Percentiles rank a stretch among this genome's conserved stretches.
These are phyloP conservation scores for Agriopis marginaria DNA, from an alignment of 2,888 invertebrate genomes.

Conservation along the genomic window DNA sequence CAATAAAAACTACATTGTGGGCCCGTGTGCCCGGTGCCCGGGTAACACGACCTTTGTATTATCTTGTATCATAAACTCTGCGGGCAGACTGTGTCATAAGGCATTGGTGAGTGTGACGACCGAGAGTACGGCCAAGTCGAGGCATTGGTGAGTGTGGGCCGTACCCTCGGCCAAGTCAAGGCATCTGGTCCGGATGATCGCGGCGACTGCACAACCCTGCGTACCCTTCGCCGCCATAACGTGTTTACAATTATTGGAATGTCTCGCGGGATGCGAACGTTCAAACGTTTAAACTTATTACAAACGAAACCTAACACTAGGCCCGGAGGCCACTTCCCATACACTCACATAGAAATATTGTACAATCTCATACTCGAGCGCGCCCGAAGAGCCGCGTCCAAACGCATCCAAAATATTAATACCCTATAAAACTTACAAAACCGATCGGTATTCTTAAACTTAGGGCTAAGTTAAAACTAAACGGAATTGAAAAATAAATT, in stretches of 20 bases:
- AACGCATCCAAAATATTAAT: slow-evolving; percentile 76
- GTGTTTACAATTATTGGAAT: slow-evolving; percentile 83
- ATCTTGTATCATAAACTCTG: slow-evolving; percentile 86
- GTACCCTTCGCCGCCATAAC: slow-evolving; percentile 61
- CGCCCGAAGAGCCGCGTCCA: slow-evolving; percentile 64
- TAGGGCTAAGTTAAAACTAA: slow-evolving; percentile 85
- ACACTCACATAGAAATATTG: slow-evolving; percentile 74
- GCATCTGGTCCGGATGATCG: slow-evolving; percentile 71
- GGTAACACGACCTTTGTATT: slow-evolving; percentile 87
- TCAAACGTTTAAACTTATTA: slow-evolving; percentile 74
- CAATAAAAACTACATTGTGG: slow-evolving; percentile 86
- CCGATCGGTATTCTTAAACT: slow-evolving; percentile 83
- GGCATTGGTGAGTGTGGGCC: slow-evolving; percentile 55
- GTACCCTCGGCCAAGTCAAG: slow-evolving; percentile 67
- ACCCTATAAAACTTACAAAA: slow-evolving; percentile 87
- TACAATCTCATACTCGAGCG: slow-evolving; percentile 74
- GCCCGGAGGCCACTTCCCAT: slow-evolving; percentile 70
- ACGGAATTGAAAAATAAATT: slow-evolving; percentile 87
- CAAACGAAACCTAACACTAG: slow-evolving; percentile 77
- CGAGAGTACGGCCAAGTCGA: slow-evolving; percentile 63
- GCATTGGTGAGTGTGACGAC: slow-evolving; percentile 76
- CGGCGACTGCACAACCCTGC: slow-evolving; percentile 55
- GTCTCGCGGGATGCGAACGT: slow-evolving; percentile 83
- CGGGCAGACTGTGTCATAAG: slow-evolving; percentile 86
- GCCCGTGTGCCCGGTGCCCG: slow-evolving; percentile 85